phyloP scores from a whole-genome alignment of 2,888 invertebrate genomes.

The Meganola albula region DNA sequence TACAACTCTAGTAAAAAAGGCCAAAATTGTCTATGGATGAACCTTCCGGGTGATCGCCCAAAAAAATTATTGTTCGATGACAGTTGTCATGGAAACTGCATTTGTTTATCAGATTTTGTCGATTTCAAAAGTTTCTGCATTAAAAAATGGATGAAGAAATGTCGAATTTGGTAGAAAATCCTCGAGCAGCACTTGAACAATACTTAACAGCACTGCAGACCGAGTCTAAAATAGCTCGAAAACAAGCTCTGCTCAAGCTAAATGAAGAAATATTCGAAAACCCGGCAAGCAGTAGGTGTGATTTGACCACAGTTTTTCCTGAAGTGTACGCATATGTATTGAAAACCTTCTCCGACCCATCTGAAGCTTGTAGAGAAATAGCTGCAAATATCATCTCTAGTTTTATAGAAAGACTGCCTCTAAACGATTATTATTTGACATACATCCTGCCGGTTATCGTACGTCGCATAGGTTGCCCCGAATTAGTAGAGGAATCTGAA shows the following conservation, averaged over 20 bases:
- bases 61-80: neutral
- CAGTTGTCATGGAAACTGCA: slow-evolving; percentile 54
- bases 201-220: slow-evolving; percentile 71
- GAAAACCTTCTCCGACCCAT: slow-evolving; percentile 72
- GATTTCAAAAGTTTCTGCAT: slow-evolving; percentile 11
- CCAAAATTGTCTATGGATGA: no score
- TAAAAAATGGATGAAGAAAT: slow-evolving; percentile 44
- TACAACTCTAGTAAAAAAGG: no score
- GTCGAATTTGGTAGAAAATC: slow-evolving; percentile 46
- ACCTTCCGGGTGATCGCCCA: no score
- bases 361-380: slow-evolving; percentile 80
- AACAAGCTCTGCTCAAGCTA: slow-evolving; percentile 74
- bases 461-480: slow-evolving; percentile 86
- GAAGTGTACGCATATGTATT: slow-evolving; percentile 61
- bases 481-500: slow-evolving; percentile 83
- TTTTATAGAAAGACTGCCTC: slow-evolving; percentile 77
- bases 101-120: slow-evolving; percentile 49
- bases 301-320: slow-evolving; percentile 52
- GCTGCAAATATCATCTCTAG: slow-evolving; percentile 75
- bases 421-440: slow-evolving; percentile 84
- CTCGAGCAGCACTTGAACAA: slow-evolving; percentile 50
- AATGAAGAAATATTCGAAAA: slow-evolving; percentile 66
- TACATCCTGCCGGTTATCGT: slow-evolving; percentile 86
- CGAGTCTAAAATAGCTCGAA: slow-evolving; percentile 78
- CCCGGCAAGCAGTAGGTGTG: slow-evolving; percentile 49